Evolutionary conservation across 2,797 vertebrate genomes (phyloP).

Genomic region (Australoheros facetus): DNA sequence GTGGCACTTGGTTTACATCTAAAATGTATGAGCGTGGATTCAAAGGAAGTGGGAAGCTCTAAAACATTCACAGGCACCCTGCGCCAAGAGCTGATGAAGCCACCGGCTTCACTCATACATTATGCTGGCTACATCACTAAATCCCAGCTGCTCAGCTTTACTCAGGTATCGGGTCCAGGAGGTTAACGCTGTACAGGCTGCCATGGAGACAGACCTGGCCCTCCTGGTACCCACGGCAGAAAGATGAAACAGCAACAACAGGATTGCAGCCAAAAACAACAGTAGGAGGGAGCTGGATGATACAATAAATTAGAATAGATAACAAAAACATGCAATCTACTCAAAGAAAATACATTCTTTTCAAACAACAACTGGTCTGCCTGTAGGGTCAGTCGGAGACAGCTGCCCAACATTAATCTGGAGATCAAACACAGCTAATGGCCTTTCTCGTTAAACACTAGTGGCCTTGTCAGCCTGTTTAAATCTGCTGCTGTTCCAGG

Average conservation of each 20-base stretch:
- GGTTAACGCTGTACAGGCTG: constrained; percentile 28
- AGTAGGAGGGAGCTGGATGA: background rate
- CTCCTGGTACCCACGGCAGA: constrained; percentile 5
- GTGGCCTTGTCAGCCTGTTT: constrained; percentile 46
- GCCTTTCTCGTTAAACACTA: constrained; percentile 47
- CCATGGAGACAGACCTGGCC: constrained; percentile 28
- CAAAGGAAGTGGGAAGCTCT: constrained; percentile 47
- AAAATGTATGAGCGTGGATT: constrained; percentile 53
- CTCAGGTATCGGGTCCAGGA: constrained; percentile 11
- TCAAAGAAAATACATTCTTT: constrained; percentile 22
- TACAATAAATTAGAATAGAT: background rate
- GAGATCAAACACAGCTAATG: constrained; percentile 56
- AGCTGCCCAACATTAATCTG: constrained; percentile 46
- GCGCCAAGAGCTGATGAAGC: constrained; percentile 33
- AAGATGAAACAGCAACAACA: background rate
- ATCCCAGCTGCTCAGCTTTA: constrained; percentile 11
- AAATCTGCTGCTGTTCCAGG: constrained; percentile 40
- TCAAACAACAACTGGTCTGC: constrained; percentile 14
- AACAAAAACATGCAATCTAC: background rate
- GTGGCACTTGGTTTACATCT: constrained; percentile 40
- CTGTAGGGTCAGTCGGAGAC: constrained; percentile 27
- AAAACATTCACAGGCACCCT: constrained; percentile 42
- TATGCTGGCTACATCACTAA: background rate
- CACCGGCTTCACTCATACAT: constrained; percentile 19
- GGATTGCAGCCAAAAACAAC: background rate